Evolutionary conservation across 2,113 vertebrate species (phyloP).

Genomic region (Pogona vitticeps): DNA sequence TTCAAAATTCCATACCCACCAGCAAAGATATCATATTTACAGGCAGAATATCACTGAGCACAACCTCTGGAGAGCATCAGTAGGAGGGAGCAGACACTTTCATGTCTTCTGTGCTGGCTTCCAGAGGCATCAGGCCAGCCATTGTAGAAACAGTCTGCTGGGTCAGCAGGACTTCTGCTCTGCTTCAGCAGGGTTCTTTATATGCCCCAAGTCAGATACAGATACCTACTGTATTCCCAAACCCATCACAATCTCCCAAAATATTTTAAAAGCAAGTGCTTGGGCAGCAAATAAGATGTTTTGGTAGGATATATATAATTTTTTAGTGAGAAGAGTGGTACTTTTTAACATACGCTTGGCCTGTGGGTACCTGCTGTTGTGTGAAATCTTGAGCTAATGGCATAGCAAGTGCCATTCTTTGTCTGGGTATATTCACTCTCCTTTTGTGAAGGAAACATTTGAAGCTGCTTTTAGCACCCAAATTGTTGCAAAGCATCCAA

Average conservation of each 20-base stretch:
- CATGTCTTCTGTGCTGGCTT: not conserved
- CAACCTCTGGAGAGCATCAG: not conserved
- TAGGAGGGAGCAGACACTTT: not conserved
- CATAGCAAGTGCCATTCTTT: not conserved
- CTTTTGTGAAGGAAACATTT: conserved; percentile 22
- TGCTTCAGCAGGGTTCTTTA: not conserved
- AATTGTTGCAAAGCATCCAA: not conserved
- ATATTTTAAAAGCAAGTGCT: not conserved
- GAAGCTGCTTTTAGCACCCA: conserved; percentile 22
- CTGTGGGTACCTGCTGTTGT: not conserved
- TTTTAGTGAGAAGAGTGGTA: not conserved
- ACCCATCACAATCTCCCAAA: not conserved
- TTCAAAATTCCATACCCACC: not conserved
- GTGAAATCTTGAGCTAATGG: not conserved
- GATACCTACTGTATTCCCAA: not conserved
- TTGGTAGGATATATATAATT: not conserved
- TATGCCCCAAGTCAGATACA: not conserved
- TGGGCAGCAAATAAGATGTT: not conserved
- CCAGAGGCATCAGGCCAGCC: not conserved
- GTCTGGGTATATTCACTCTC: conserved; percentile 15
- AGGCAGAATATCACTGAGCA: not conserved
- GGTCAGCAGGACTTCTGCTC: too few relatives aligned
- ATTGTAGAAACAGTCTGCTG: not conserved
- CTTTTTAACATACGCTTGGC: not conserved
- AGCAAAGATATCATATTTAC: not conserved